These are phyloP conservation scores for Uropsilus gracilis DNA, from an alignment of 2,113 vertebrate genomes.

Conservation along the genomic window DNA sequence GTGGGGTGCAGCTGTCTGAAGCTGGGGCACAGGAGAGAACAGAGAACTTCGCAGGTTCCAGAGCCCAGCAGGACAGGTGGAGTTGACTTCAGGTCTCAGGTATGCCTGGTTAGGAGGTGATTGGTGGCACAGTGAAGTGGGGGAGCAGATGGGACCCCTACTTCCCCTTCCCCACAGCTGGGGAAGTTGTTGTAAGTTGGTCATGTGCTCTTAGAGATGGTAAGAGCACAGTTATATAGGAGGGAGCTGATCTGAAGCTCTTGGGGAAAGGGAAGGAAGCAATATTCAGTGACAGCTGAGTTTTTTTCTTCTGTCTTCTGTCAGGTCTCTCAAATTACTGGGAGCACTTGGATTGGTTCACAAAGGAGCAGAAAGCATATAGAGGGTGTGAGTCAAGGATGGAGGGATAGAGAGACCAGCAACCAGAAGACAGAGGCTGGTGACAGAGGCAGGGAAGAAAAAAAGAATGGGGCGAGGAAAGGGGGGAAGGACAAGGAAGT, in stretches of 20 bases:
- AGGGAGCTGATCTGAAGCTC: neutral
- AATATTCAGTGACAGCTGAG: neutral
- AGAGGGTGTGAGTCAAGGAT: neutral
- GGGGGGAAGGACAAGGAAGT: neutral
- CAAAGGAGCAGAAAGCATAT: neutral
- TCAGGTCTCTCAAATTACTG: neutral
- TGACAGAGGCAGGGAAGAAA: neutral
- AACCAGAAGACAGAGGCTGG: neutral
- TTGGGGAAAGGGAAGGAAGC: neutral
- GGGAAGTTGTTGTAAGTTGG: neutral
- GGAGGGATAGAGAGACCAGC: neutral
- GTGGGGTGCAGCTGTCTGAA: constrained; percentile 55
- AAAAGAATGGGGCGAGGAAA: neutral
- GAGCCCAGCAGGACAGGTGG: neutral
- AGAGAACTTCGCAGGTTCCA: neutral
- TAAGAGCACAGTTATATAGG: neutral
- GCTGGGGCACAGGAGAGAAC: neutral
- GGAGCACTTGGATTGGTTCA: neutral
- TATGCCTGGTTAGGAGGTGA: rapidly evolving
- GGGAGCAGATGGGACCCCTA: neutral
- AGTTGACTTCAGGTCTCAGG: rapidly evolving
- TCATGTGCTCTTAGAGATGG: too few relatives aligned
- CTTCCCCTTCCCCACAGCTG: too few relatives aligned
- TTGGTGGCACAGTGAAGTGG: neutral
- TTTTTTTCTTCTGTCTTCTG: neutral